Evolutionary conservation across 2,888 invertebrate species (phyloP), one percentile per base, ranked within the genome.

Genomic region (Agriopis leucophaearia): DNA sequence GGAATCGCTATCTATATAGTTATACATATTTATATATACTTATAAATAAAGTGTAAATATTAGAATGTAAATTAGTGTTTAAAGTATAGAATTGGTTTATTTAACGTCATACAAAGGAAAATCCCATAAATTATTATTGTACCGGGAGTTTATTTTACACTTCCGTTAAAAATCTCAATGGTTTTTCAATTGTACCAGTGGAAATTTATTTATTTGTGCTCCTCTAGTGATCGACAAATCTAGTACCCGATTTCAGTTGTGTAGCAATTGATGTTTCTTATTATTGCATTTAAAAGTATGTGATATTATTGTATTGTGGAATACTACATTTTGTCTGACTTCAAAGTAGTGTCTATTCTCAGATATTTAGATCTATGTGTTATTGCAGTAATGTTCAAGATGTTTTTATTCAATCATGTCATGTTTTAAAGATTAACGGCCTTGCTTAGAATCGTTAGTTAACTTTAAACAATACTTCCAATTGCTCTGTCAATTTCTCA

Each of bases 11-110:
- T 92, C 71, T 69, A 68, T 70, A 92, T 92, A 89, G 91, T 90
- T 92, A 94, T 94, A 92, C 92, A 93, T 94, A 94, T 94, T 93
- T 94, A 94, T 93, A 93, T 91, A 93, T 91, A 94, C 89, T 88
- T 92, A 92, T 92, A 92, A 93, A 93, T 92, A 93, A 91, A 92
- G 81, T 93, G 93, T 93, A 94, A 92, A 94, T 94, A 94, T 85
- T 94, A 94, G 93, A 76, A 76, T 88, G 88, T 93, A 93, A 92
- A 89, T 89, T 93, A 92, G 93, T 88, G 87, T 90, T n/a, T 92
- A 92, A 92, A 91, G 87, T 91, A 93, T 92, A 93, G 92, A 93
- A 89, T 93, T 87, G 92, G 92, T 92, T 92, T 93, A 94, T 94
- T 94, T 94, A 94, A 93, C 87, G 89, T 88, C 92, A 89, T 90